Base-by-base conservation (phyloP, 2,888 invertebrate species). In the Zhuqinia jingwanae region DNA sequence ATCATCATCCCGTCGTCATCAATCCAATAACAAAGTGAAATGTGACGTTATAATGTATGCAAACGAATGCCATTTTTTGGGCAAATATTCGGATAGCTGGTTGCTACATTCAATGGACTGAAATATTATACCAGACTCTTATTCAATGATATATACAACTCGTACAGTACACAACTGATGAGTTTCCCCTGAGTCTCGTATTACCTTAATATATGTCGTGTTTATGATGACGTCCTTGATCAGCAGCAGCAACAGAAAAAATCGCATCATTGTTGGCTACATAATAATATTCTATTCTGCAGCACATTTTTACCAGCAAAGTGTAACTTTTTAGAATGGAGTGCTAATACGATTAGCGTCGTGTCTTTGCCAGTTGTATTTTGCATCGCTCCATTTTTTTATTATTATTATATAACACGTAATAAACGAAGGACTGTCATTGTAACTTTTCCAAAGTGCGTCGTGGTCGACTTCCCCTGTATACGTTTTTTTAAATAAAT, bases 211-310 rank as follows among this genome's bases (percentile, higher is more conserved):
- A n/a, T n/a, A n/a, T n/a, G n/a, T 36, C 36, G 42, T 65, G 17
- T 65, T 65, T 65, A 65, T 65, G 36, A 65, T 36, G 65, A n/a
- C 11, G 68, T 68, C 68, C 68, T 68, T 68, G 68, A 68, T 68
- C 42, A 17, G 22, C 68, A 42, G 22, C 22, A 36, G 20, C 42
- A 20, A 15, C 36, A 8, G 36, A 36, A 8, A 3, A 8, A 8
- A 36, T 3, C 36, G 8, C 27, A 68, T n/a, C 68, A n/a, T 63
- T 15, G 63, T 30, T 68, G 17, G 68, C 20, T 8, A 15, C 50
- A 20, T n/a, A n/a, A n/a, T n/a, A n/a, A n/a, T n/a, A n/a, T 68
- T 68, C 22, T 36, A n/a, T 68, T 13, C 68, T 15, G n/a, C n/a
- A n/a, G n/a, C n/a, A n/a, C n/a, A n/a, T n/a, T n/a, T n/a, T 13